Conservation (phyloP, 2,113 vertebrate genomes). For the Pelusios castaneus region DNA sequence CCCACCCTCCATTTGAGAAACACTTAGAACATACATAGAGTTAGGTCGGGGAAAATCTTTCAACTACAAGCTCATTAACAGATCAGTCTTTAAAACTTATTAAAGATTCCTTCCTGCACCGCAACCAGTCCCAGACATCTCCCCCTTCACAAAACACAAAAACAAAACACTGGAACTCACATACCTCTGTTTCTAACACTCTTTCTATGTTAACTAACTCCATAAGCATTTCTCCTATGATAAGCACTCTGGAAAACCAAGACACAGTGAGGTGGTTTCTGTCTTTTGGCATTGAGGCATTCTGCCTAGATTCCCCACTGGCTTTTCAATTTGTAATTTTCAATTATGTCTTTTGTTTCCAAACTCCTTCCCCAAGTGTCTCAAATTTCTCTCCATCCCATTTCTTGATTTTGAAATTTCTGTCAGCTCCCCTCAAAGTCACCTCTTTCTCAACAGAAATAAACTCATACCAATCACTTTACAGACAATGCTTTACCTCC, state of each 20-base stretch:
- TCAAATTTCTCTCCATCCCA: not conserved
- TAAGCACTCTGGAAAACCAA: not conserved
- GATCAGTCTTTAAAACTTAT: not conserved
- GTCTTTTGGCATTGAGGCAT: not conserved
- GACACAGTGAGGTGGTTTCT: not conserved
- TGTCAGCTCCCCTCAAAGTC: not conserved
- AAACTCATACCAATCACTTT: not conserved
- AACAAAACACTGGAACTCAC: not conserved
- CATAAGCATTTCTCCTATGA: not conserved
- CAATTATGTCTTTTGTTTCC: not conserved
- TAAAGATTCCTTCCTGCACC: not conserved
- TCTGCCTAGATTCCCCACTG: not conserved
- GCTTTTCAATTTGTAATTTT: not conserved
- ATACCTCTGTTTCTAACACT: not conserved
- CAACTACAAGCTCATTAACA: not conserved
- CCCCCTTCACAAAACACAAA: not conserved
- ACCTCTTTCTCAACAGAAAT: not conserved
- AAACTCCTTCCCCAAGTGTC: not conserved
- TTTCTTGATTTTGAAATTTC: not conserved
- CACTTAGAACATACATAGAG: not conserved
- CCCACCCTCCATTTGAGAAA: not conserved
- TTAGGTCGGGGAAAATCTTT: not conserved
- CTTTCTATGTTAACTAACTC: not conserved
- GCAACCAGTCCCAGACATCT: not conserved
- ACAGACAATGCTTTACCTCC: not conserved